Conservation (phyloP, 2,797 vertebrate genomes). For the Toxotes lorentzi region DNA sequence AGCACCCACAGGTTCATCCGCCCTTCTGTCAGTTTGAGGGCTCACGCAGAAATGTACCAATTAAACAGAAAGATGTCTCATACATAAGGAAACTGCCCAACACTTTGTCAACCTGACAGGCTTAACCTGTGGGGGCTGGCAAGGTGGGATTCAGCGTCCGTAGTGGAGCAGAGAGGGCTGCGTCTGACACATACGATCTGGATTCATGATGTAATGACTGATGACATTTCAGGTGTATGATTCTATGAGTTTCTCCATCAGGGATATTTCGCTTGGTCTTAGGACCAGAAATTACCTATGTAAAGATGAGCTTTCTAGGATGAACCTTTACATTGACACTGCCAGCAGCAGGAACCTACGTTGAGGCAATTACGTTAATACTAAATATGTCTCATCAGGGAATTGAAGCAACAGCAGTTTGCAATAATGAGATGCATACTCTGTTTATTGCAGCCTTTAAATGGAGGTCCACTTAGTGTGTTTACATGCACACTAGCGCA, state of each 20-base stretch:
- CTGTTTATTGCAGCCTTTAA: conserved; percentile 13
- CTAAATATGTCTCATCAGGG: conserved; percentile 31
- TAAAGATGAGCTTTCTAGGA: conserved; percentile 10
- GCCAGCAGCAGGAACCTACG: conserved; percentile 21
- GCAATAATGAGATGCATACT: conserved; percentile 25
- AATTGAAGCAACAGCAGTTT: conserved; percentile 17
- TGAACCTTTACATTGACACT: conserved; percentile 30
- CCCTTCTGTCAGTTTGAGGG: conserved; percentile 21
- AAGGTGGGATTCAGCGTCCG: conserved; percentile 38
- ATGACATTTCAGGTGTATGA: conserved; percentile 7
- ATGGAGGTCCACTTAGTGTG: not conserved
- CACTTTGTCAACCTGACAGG: conserved; percentile 33
- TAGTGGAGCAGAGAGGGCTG: conserved; percentile 20
- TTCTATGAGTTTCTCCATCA: conserved; percentile 28
- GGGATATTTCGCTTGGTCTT: conserved; percentile 27
- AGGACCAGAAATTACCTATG: conserved; percentile 1
- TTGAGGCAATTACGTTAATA: conserved; percentile 35
- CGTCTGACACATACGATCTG: conserved; percentile 47
- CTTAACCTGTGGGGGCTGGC: conserved; percentile 19
- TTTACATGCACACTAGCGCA: not conserved
- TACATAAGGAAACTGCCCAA: conserved; percentile 47
- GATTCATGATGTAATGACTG: conserved; percentile 41
- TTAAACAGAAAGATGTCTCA: conserved; percentile 52
- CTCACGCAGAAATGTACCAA: conserved; percentile 39
- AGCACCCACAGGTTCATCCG: conserved; percentile 23